Evolutionary conservation across 2,113 vertebrate genomes (phyloP), one percentile per base, ranked within the genome.

Genomic region (Tupaia chinensis): DNA sequence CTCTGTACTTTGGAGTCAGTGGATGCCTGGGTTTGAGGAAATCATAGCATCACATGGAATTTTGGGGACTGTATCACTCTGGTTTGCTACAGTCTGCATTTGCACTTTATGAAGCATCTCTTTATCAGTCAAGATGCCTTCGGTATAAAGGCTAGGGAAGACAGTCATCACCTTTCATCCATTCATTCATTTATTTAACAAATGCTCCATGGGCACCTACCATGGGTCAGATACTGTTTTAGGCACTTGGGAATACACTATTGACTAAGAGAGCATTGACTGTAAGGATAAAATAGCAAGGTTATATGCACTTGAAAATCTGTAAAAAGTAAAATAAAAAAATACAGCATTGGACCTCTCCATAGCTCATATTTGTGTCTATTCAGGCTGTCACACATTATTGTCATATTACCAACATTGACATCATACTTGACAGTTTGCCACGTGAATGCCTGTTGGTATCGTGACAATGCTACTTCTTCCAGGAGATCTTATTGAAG

Each of bases 281-380:
- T 4, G 14, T 73, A 53, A 61, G 15, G 44, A 74, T 79, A 63
- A 83, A 84, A 70, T 69, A 69, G 5, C 29, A 70, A 76, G 7
- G 25, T 23, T 87, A 11, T n/a, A 3, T 58, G 23, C 5, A 66
- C 6, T 60, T 29, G n/a, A 65, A 54, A 91, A 61, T 83, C 65
- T 89, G 9, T 76, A 77, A 74, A 79, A 32, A 79, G 63, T 2
- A 96, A 61, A 69, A 85, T 89, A 68, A 96, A 61, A 69, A 85
- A 91, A 68, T 60, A n/a, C 2, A 66, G 56, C 19, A 68, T 1
- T 54, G 8, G 77, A 10, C 6, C 9, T 81, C 80, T 69, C 20
- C 8, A 63, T 29, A 11, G 32, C 32, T 68, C 66, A 58, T 56
- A 63, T 65, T 56, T 87, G 0, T 66, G 29, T 76, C 72, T 88